Percentiles rank a stretch among this genome's conserved stretches.
These are phyloP conservation scores for Brachirus orientalis DNA, from an alignment of 2,113 vertebrate genomes.

Conservation along the genomic window DNA sequence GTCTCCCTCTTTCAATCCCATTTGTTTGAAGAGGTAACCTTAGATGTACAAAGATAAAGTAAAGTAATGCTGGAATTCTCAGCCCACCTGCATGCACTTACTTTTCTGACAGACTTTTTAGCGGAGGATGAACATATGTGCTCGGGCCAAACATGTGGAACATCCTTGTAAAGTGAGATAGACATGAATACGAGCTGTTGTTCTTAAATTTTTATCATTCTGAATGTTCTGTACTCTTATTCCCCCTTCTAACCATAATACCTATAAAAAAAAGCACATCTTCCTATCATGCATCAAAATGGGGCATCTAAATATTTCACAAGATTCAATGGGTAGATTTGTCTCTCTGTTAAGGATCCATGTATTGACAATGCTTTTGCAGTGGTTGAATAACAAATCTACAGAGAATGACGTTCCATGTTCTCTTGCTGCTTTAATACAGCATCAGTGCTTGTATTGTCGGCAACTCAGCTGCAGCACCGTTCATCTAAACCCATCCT, in stretches of 20 bases:
- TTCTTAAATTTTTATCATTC: slow-evolving; percentile 40
- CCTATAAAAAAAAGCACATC: slow-evolving; percentile 12
- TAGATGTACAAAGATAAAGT: slow-evolving; percentile 34
- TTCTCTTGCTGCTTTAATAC: slow-evolving; percentile 83
- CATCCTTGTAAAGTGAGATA: slow-evolving; percentile 33
- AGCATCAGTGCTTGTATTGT: slow-evolving; percentile 80
- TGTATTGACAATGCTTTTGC: slow-evolving; percentile 52
- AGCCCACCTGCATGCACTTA: neutral
- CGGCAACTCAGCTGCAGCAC: slow-evolving; percentile 66
- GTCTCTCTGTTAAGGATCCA: slow-evolving; percentile 70
- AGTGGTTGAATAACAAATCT: slow-evolving; percentile 77
- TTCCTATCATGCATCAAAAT: slow-evolving; percentile 51
- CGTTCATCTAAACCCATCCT: slow-evolving; percentile 81
- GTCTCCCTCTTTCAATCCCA: slow-evolving; percentile 19
- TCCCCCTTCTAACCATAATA: slow-evolving; percentile 16
- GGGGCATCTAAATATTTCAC: slow-evolving; percentile 66
- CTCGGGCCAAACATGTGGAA: slow-evolving; percentile 14
- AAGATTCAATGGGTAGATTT: slow-evolving; percentile 67
- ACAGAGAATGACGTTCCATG: slow-evolving; percentile 78
- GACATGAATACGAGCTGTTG: slow-evolving; percentile 21
- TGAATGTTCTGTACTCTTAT: neutral
- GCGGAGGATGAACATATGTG: slow-evolving; percentile 9
- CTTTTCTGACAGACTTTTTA: slow-evolving; percentile 12
- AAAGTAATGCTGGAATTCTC: slow-evolving; percentile 6
- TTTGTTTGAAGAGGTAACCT: slow-evolving; percentile 51